Evolutionary conservation across 2,888 invertebrate genomes (phyloP), one percentile per base, ranked within the genome.

Genomic region (Galerucella calmariensis): DNA sequence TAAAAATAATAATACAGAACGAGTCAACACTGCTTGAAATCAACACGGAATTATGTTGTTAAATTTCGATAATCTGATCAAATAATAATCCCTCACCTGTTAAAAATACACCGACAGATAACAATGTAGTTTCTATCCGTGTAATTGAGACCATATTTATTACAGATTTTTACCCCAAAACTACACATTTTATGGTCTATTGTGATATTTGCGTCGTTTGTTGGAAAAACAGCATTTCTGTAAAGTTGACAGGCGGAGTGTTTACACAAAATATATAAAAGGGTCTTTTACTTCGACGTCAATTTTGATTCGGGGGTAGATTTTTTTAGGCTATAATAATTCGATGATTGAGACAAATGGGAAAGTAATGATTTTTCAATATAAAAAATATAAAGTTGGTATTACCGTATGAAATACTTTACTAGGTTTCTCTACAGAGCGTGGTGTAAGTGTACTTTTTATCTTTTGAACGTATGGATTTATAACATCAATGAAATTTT

Each of bases 231-330:
- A 84, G 81, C 80, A 81, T 84, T 85, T 83, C 82, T 78, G 81
- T 80, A 84, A 84, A 86, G 84, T 84, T 83, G 80, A 81, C 81
- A 79, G 86, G 86, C 85, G 86, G 84, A 80, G 81, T 86, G 85
- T 86, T 86, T 86, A 86, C 85, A 82, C 82, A 84, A 85, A 84
- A 84, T 83, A 85, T 83, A 83, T 84, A 84, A 84, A 85, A 83
- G 82, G 80, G 80, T 72, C 74, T n/a, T 67, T 77, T 77, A 75
- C 77, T 78, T 78, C 76, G 75, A 74, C 78, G 69, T 76, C 65
- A 65, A 73, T 80, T 73, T 73, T 67, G 74, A 75, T 81, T 79
- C 80, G 77, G 79, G 81, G 81, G 80, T n/a, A n/a, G 80, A 78
- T 75, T 67, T 73, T 66, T 73, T 73, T 10, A 76, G 75, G 77